These are phyloP conservation scores for Temnothorax unifasciatus DNA, from an alignment of 2,888 invertebrate genomes.

Conservation along the genomic window DNA sequence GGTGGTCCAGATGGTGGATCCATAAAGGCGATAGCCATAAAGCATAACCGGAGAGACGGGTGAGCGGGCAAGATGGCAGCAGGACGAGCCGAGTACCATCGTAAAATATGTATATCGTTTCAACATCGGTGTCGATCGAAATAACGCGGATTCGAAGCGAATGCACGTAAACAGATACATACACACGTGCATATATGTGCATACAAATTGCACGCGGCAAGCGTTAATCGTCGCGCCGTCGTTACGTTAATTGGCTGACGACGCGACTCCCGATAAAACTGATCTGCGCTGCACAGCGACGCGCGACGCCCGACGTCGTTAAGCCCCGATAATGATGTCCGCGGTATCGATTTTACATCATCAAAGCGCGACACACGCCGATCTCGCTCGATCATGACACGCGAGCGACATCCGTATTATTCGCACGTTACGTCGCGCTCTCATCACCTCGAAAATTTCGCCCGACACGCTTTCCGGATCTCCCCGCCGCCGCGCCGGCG, in stretches of 20 bases:
- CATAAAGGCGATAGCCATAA: conserved; percentile 77
- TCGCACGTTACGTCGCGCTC: conserved; percentile 50
- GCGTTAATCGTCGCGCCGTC: conserved; percentile 53
- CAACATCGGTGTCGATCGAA: conserved; percentile 43
- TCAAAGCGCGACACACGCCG: conserved; percentile 56
- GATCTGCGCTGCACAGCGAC: conserved; percentile 44
- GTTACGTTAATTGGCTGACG: conserved; percentile 60
- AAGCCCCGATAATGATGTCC: conserved; percentile 62
- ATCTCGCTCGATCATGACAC: conserved; percentile 52
- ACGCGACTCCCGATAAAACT: conserved; percentile 51
- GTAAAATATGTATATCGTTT: conserved; percentile 67
- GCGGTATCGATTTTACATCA: conserved; percentile 60
- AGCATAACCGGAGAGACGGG: conserved; percentile 64
- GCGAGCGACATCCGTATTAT: conserved; percentile 46
- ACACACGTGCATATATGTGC: background rate
- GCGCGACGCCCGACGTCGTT: conserved; percentile 45
- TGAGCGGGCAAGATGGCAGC: conserved; percentile 54
- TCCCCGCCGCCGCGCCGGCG: conserved; percentile 14
- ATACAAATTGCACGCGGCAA: conserved; percentile 18
- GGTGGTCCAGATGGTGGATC: conserved; percentile 68
- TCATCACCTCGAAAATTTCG: conserved; percentile 57
- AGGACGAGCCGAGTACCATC: conserved; percentile 55
- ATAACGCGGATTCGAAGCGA: conserved; percentile 61
- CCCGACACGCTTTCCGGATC: conserved; percentile 46
- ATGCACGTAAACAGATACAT: background rate